phyloP scores from a whole-genome alignment of 1,140 invertebrate species.

The Anoplophora glabripennis region DNA sequence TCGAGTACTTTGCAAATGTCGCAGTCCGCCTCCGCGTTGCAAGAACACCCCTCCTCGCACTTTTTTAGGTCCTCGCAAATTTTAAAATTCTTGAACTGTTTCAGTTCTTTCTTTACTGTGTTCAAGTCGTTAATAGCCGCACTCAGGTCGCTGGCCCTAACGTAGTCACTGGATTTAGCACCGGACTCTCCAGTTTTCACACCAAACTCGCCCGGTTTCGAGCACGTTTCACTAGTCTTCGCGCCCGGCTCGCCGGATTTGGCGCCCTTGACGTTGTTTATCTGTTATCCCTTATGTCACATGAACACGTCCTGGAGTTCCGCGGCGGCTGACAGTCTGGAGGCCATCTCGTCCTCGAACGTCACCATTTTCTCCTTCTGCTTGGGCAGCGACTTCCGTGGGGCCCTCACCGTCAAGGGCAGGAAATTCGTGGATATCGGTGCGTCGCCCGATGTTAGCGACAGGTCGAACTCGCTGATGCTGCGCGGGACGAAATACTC shows the following conservation, averaged over 20 bases:
- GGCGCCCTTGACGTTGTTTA: constrained; percentile 20
- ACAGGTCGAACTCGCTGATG: constrained; percentile 76
- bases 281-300: constrained; percentile 55
- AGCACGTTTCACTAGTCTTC: constrained; percentile 11
- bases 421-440: constrained; percentile 34
- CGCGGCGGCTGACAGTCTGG: constrained; percentile 31
- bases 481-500: constrained; percentile 81
- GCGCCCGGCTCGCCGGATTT: constrained; percentile 1
- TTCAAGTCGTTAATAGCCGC: constrained; percentile 25
- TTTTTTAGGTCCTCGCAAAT: constrained; percentile 46
- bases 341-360: constrained; percentile 69
- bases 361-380: constrained; percentile 73
- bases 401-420: constrained; percentile 41
- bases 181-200: constrained; percentile 7
- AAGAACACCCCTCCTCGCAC: constrained; percentile 46
- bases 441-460: constrained; percentile 54
- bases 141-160: constrained; percentile 2
- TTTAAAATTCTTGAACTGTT: constrained; percentile 45
- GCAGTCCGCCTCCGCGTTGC: constrained; percentile 45
- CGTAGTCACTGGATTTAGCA: no score
- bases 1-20: constrained; percentile 48
- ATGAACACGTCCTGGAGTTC: constrained; percentile 61
- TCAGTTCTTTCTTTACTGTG: constrained; percentile 40
- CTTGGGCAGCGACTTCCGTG: constrained; percentile 37
- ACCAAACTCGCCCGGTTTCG: constrained; percentile 21